Evolutionary conservation across 1,140 invertebrate species (phyloP), one percentile per base, ranked within the genome.

Genomic region (Lepidurus packardi): DNA sequence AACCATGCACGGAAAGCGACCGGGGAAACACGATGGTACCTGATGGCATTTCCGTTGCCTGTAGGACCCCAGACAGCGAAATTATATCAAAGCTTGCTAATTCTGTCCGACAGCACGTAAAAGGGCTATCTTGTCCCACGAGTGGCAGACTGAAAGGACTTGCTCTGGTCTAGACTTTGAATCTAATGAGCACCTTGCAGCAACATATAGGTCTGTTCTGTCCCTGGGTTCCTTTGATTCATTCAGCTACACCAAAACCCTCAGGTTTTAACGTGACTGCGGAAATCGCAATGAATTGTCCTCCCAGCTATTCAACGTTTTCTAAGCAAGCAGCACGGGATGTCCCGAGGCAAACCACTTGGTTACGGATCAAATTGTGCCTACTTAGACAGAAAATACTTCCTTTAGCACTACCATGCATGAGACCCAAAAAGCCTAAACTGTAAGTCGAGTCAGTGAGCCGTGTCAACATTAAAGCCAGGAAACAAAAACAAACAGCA

Each of bases 11-110:
- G 53, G 21, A 65, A 13, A 13, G 21, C 53, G 53, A 65, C 16
- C 6, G 53, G 45, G 53, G 53, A 65, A 65, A 21, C 53, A 65
- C 53, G 53, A 65, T 65, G 16, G 21, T 16, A 65, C 53, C 53
- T 65, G 53, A 65, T 65, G 53, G 53, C 53, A 65, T 65, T 65
- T 65, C 53, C 53, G 53, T 65, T 65, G 53, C 53, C 53, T 65
- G 53, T n/a, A 65, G 53, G 53, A 65, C 45, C 45, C 45, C 45
- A 47, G 45, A 47, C 10, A 65, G 21, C 16, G 34, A 65, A 65
- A 21, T n/a, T 65, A 9, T 65, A 9, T 16, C 53, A 65, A 65
- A 65, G 53, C 53, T 65, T 65, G 53, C 53, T 65, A 65, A 65
- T 65, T 65, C 53, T 65, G 16, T 21, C 53, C 53, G 53, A 65